Evolutionary conservation across 2,888 invertebrate species (phyloP), one percentile per base, ranked within the genome.

Genomic region (Aelia acuminata): DNA sequence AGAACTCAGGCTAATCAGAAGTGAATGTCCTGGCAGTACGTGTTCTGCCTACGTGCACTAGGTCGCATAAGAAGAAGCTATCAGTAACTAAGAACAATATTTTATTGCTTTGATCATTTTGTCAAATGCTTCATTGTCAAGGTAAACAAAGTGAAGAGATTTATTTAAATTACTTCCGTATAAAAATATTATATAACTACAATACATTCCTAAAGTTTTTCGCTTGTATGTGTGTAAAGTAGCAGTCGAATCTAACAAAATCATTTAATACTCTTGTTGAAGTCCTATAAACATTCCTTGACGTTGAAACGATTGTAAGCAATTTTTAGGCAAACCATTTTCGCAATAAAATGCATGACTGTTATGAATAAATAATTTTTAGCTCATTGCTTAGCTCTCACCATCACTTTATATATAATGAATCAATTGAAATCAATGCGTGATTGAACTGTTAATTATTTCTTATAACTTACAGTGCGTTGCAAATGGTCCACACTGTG

Each of bases 1-100:
- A 35, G 63, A 70, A 70, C 35, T 35, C 5, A 31, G 63, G 31
- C 63, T 70, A 70, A 70, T 70, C 63, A 70, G 63, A 70, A 70
- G 63, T 70, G 63, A 70, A 70, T 35, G 63, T 70, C 63, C 63
- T 70, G 35, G 35, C 8, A 35, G 31, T 70, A 70, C 63, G 63
- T 70, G 63, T 70, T 35, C 31, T 70, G 63, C 63, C 8, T 70
- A 70, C 63, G 5, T 31, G 63, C 20, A 70, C 18, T 31, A 35
- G 63, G 63, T 70, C 18, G 18, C 31, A 70, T 70, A 70, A 70
- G 63, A 35, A 70, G 31, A 70, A 31, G 31, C 31, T 18, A 70
- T 20, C 35, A 35, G 31, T 15, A 13, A 57, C 57, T 26, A 26
- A 13, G 15, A 57, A 3, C 26, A 57, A 57, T 57, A 26, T 26